Percentiles rank a stretch among this genome's conserved stretches.
phyloP scores from a whole-genome alignment of 1,140 invertebrate species.

The Daktulosphaira vitifoliae region DNA sequence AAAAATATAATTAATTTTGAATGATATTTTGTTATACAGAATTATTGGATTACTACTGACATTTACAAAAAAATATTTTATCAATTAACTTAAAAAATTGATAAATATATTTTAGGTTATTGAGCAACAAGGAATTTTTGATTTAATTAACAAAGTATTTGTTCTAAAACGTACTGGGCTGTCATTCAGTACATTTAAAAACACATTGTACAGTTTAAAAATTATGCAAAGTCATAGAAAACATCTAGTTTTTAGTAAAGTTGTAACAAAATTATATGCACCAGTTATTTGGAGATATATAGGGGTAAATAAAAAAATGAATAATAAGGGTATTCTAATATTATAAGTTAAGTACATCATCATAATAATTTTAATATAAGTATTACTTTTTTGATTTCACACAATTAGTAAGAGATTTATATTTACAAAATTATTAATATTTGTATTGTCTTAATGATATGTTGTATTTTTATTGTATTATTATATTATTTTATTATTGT shows the following conservation, averaged over 20 bases:
- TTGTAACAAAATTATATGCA: slow-evolving; percentile 15
- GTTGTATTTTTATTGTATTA: not conserved
- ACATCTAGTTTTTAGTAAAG: slow-evolving; percentile 22
- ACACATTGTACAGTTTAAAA: slow-evolving; percentile 3
- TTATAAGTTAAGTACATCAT: too few relatives aligned
- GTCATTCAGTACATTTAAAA: not conserved
- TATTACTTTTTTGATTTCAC: too few relatives aligned
- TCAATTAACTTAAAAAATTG: not conserved
- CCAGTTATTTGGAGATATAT: slow-evolving; percentile 16
- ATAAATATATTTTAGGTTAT: slow-evolving; percentile 15
- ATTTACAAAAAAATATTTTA: not conserved
- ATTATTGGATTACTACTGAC: too few relatives aligned
- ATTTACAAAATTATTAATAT: too few relatives aligned
- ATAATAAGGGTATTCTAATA: too few relatives aligned
- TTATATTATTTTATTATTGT: not conserved
- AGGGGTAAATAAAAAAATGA: too few relatives aligned
- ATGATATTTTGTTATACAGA: too few relatives aligned
- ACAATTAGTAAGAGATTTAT: too few relatives aligned
- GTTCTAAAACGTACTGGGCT: not conserved
- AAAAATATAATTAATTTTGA: too few relatives aligned
- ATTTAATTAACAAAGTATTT: slow-evolving; percentile 2
- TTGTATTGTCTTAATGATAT: too few relatives aligned
- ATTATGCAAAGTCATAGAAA: slow-evolving; percentile 12
- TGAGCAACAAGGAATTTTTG: slow-evolving; percentile 25
- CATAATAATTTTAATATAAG: too few relatives aligned